phyloP scores from a whole-genome alignment of 2,888 invertebrate genomes.

The Aromia moschata region DNA sequence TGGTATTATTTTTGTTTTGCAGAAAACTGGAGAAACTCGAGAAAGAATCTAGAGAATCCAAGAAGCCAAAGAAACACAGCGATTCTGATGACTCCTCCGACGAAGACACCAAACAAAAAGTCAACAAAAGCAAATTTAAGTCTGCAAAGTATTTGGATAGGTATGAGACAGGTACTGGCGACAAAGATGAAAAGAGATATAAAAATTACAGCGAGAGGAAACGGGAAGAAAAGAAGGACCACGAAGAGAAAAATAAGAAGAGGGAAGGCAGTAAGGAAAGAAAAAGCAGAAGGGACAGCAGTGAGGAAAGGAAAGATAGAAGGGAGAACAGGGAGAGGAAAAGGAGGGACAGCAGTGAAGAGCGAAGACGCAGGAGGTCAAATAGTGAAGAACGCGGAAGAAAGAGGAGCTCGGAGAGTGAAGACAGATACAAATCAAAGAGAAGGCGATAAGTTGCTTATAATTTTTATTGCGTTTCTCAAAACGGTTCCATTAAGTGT shows the following conservation, averaged over 20 bases:
- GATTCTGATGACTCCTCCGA: slow-evolving; percentile 33
- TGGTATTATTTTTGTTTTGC: slow-evolving; percentile 24
- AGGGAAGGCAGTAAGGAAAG: not conserved
- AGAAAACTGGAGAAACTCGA: slow-evolving; percentile 50
- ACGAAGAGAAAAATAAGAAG: not conserved
- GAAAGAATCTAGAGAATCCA: slow-evolving; percentile 36
- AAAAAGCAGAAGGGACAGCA: slow-evolving; percentile 6
- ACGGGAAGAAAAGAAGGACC: slow-evolving; percentile 51
- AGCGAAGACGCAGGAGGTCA: slow-evolving; percentile 7
- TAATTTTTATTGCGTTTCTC: too few relatives aligned
- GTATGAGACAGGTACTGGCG: slow-evolving; percentile 31
- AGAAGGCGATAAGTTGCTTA: slow-evolving; percentile 11
- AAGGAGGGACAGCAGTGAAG: slow-evolving; percentile 21
- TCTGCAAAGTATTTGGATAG: slow-evolving; percentile 28
- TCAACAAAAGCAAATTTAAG: slow-evolving; percentile 37
- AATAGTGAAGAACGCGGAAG: slow-evolving; percentile 16
- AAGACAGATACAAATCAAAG: slow-evolving; percentile 22
- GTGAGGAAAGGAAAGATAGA: slow-evolving; percentile 6
- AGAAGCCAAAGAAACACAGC: slow-evolving; percentile 36
- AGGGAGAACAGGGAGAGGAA: slow-evolving; percentile 7
- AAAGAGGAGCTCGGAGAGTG: slow-evolving; percentile 30
- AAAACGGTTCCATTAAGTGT: too few relatives aligned
- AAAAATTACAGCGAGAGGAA: slow-evolving; percentile 38
- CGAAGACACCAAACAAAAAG: slow-evolving; percentile 25
- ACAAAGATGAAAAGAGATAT: slow-evolving; percentile 39